Evolutionary conservation across 2,113 vertebrate genomes (phyloP).

Genomic region (Sander lucioperca): DNA sequence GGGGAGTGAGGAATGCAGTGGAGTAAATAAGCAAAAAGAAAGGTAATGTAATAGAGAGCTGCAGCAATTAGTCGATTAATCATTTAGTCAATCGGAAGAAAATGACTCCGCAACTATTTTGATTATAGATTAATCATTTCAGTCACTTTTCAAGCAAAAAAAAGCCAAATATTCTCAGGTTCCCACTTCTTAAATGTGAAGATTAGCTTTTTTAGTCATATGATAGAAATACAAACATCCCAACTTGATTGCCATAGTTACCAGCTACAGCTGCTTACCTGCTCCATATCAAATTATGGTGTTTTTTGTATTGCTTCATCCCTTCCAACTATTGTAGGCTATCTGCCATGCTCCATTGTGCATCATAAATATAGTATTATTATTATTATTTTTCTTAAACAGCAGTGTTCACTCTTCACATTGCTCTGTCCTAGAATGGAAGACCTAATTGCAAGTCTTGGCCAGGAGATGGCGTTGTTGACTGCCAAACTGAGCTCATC

Average conservation of each 20-base stretch:
- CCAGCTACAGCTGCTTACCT: background rate
- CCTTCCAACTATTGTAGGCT: background rate
- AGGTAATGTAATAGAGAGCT: constrained; percentile 71
- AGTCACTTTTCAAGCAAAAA: background rate
- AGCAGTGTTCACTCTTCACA: background rate
- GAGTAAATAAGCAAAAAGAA: constrained; percentile 78
- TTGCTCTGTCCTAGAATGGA: constrained; percentile 68
- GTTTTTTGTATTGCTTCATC: background rate
- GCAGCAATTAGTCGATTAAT: background rate
- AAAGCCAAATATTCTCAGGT: background rate
- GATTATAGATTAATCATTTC: background rate
- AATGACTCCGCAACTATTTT: background rate
- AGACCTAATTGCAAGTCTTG: constrained; percentile 78
- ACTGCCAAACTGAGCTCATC: constrained; percentile 75
- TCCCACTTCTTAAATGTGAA: background rate
- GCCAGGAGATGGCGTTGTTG: constrained; percentile 85
- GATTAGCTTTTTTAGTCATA: background rate
- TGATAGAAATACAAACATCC: background rate
- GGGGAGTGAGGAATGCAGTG: constrained; percentile 66
- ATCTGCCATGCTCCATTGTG: background rate
- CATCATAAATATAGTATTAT: background rate
- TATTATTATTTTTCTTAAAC: no score
- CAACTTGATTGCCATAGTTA: no score
- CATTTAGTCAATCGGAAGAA: background rate
- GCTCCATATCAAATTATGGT: background rate